Conservation (phyloP, 2,113 vertebrate genomes). For the Chloroceryle aenea region DNA sequence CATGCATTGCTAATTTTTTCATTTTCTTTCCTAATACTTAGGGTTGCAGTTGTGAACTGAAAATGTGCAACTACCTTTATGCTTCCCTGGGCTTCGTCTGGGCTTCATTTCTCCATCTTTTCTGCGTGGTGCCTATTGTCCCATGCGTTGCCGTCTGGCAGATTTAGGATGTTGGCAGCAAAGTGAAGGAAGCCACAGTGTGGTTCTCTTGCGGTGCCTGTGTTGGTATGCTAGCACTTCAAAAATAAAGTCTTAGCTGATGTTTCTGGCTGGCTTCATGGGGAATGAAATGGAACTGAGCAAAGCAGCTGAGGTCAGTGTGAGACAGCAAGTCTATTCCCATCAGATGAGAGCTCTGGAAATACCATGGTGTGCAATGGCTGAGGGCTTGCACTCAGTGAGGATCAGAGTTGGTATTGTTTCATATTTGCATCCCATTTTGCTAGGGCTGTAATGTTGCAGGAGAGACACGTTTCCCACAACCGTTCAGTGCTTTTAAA, state of each 20-base stretch:
- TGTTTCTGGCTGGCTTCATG: not conserved
- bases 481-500: not conserved
- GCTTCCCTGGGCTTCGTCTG: not conserved
- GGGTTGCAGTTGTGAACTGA: not conserved
- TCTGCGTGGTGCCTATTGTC: not conserved
- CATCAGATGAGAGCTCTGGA: not conserved
- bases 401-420: not conserved
- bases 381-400: not conserved
- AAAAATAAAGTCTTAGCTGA: not conserved
- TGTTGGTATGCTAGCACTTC: not conserved
- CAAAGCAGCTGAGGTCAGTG: not conserved
- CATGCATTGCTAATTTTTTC: not conserved
- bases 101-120: not conserved
- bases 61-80: not conserved
- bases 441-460: not conserved
- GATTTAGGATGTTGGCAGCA: not conserved
- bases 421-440: not conserved
- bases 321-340: not conserved
- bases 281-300: not conserved
- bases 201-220: not conserved
- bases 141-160: not conserved
- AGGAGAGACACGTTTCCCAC: not conserved
- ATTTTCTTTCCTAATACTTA: not conserved
- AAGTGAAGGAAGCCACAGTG: not conserved
- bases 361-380: not conserved